Percentiles rank a stretch among this genome's conserved stretches.
These are phyloP conservation scores for Drymodes brunneopygia DNA, from an alignment of 2,113 vertebrate species.

Conservation along the genomic window DNA sequence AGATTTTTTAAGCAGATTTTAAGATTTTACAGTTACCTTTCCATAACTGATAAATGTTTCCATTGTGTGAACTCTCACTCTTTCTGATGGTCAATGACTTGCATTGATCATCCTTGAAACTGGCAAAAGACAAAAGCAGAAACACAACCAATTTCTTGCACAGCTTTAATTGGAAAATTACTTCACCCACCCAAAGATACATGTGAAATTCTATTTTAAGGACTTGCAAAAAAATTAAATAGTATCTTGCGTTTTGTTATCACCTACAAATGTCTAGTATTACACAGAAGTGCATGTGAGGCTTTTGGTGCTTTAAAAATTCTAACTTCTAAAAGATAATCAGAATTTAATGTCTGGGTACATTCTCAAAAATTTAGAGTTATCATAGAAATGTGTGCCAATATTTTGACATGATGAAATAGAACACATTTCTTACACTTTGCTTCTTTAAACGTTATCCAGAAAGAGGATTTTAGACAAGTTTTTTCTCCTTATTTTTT, in stretches of 20 bases:
- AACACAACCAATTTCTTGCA: not conserved
- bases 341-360: not conserved
- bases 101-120: not conserved
- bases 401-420: not conserved
- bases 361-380: not conserved
- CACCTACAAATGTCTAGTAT: not conserved
- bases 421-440: not conserved
- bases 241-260: not conserved
- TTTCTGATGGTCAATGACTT: not conserved
- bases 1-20: not conserved
- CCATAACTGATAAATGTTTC: not conserved
- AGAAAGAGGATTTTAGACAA: not conserved
- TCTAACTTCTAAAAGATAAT: not conserved
- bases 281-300: not conserved
- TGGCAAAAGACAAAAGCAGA: not conserved
- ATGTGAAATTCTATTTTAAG: not conserved
- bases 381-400: not conserved
- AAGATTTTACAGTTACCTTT: not conserved
- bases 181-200: not conserved
- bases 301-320: not conserved
- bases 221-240: not conserved
- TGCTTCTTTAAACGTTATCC: not conserved
- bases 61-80: fast-evolving
- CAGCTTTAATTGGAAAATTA: not conserved
- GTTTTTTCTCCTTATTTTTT: not conserved